These are phyloP conservation scores for Athalia cordata DNA, from an alignment of 2,888 invertebrate genomes.

Conservation along the genomic window DNA sequence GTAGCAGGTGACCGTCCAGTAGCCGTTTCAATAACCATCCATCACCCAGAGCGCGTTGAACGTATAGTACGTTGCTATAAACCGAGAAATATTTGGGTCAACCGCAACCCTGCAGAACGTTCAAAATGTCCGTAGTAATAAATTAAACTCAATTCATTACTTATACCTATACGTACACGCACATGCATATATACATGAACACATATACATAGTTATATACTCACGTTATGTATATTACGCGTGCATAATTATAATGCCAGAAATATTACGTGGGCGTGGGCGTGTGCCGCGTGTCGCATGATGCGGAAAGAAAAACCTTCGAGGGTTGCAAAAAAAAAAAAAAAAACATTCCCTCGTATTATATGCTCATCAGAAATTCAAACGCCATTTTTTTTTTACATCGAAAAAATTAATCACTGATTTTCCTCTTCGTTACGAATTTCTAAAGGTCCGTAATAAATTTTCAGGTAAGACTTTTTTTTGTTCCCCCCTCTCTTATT, in stretches of 20 bases:
- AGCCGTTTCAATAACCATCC: constrained; percentile 59
- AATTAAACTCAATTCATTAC: constrained; percentile 47
- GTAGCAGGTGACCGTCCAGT: constrained; percentile 61
- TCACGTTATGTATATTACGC: neutral
- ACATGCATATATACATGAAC: neutral
- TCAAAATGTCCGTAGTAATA: constrained; percentile 19
- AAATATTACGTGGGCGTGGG: too few species aligned
- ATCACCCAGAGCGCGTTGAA: constrained; percentile 50
- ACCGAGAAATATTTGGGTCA: constrained; percentile 60
- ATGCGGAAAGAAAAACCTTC: neutral
- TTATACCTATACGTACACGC: constrained; percentile 2
- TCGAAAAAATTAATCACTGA: too few species aligned
- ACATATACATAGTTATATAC: neutral
- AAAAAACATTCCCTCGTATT: too few species aligned
- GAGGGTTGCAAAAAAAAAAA: neutral
- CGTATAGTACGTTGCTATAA: too few species aligned
- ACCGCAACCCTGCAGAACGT: constrained; percentile 44
- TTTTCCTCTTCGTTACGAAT: too few species aligned
- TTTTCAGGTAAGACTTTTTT: neutral
- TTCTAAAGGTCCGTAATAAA: too few species aligned
- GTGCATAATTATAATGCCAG: too few species aligned
- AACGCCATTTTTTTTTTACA: too few species aligned
- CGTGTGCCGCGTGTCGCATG: too few species aligned
- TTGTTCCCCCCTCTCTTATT: neutral
- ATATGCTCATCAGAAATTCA: too few species aligned